Base-by-base conservation (phyloP, 2,888 invertebrate species). In the Lymantria monacha region DNA sequence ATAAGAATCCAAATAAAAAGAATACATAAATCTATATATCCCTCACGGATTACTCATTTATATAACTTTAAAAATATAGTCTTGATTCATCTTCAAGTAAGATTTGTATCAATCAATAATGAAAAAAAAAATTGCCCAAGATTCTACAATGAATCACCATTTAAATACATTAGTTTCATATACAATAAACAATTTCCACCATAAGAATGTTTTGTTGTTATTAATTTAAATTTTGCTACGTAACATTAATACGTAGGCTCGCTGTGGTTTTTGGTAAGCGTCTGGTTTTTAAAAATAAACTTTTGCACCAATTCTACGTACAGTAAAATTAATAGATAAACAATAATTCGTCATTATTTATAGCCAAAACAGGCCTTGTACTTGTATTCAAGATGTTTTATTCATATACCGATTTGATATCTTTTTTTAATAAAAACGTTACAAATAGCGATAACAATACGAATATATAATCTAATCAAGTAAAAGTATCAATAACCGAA, bases 211-310 rank as follows among this genome's bases (percentile, higher is more conserved):
- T 49, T 53, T 47, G 53, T 43, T 49, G 45, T 61, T 54, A 61
- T 53, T 55, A 58, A 62, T 47, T 44, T 55, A 48, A 33, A 51
- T 62, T 58, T 22, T 22, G 2, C 3, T 22, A 22, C 22, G 22
- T 22, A 22, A 22, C 22, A 22, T 2, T 22, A 22, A 22, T 22
- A 22, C 22, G 22, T 22, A 22, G 22, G 22, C n/a, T n/a, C n/a
- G n/a, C n/a, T n/a, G n/a, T n/a, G n/a, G n/a, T n/a, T 22, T 22
- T 54, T 40, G 46, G 55, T 58, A 55, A 60, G 59, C 62, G 59
- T 59, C 56, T 46, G 50, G 48, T 58, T 51, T 48, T 64, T 64
- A 55, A 62, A 53, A 62, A 53, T 66, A 67, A 67, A 66, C 58
- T 60, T 43, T 13, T 46, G 50, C 44, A 40, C 7, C 12, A 49